These are phyloP conservation scores for Drosophila guanche DNA, from an alignment of 1,140 invertebrate genomes.

Conservation along the genomic window DNA sequence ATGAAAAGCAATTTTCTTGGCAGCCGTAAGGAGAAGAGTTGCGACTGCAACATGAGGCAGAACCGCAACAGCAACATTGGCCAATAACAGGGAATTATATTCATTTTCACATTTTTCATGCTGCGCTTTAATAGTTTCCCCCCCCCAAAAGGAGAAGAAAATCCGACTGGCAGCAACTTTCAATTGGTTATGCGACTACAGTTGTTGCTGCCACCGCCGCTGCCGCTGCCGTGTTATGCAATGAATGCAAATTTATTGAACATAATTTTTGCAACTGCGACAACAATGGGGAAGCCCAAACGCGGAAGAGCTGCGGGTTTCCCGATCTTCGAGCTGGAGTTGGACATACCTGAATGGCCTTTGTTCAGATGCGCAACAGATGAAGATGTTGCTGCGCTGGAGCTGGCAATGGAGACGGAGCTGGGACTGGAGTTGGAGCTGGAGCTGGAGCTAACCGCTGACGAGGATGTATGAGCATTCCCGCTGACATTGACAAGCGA, in stretches of 20 bases:
- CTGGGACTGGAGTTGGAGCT: slow-evolving; percentile 20
- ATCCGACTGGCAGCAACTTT: slow-evolving; percentile 39
- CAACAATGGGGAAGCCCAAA: slow-evolving; percentile 40
- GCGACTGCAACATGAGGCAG: slow-evolving; percentile 7
- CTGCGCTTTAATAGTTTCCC: slow-evolving; percentile 67
- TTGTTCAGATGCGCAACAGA: slow-evolving; percentile 71
- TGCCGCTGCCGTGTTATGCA: slow-evolving; percentile 44
- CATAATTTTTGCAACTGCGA: slow-evolving; percentile 48
- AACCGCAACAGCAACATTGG: slow-evolving; percentile 14
- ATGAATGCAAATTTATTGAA: slow-evolving; percentile 65
- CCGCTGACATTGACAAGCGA: slow-evolving; percentile 58
- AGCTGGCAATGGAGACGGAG: slow-evolving; percentile 26
- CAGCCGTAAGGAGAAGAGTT: slow-evolving; percentile 6
- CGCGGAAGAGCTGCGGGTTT: slow-evolving; percentile 31
- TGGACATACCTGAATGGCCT: slow-evolving; percentile 58
- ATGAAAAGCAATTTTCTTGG: slow-evolving; percentile 62
- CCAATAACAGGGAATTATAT: slow-evolving; percentile 62
- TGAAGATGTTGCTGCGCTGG: slow-evolving; percentile 62
- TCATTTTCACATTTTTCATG: slow-evolving; percentile 77
- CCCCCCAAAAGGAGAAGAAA: slow-evolving; percentile 48
- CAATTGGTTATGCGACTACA: slow-evolving; percentile 33
- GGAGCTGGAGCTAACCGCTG: slow-evolving; percentile 53
- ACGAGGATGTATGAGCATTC: slow-evolving; percentile 47
- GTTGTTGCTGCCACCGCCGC: slow-evolving; percentile 22
- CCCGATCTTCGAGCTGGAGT: not conserved